phyloP scores from a whole-genome alignment of 2,113 vertebrate genomes.

The Cathartes aura region DNA sequence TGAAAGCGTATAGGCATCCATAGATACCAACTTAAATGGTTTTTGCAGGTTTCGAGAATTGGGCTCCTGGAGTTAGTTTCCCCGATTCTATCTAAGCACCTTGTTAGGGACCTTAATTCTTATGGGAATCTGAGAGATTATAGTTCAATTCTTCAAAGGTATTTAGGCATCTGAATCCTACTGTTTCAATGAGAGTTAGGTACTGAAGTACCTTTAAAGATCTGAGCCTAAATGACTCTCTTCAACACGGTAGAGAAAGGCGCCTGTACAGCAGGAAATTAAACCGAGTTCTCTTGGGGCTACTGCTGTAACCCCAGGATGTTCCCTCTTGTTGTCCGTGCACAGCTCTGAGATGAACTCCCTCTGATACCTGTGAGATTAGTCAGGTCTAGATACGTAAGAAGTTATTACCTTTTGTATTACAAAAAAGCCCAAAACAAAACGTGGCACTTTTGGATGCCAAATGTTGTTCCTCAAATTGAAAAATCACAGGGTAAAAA shows the following conservation, averaged over 20 bases:
- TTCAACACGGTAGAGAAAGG: background rate
- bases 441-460: background rate
- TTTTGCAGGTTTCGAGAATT: background rate
- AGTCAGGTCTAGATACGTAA: background rate
- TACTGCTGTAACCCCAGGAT: background rate
- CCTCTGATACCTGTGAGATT: background rate
- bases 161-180: background rate
- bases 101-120: background rate
- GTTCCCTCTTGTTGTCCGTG: background rate
- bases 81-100: background rate
- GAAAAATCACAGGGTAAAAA: background rate
- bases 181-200: background rate
- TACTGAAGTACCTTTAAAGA: background rate
- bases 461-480: background rate
- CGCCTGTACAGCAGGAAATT: background rate
- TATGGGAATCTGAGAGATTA: background rate
- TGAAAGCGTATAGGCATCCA: background rate
- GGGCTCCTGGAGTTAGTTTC: background rate
- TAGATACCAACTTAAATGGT: background rate
- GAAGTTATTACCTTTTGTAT: background rate
- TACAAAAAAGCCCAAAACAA: background rate
- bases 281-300: background rate
- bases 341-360: background rate
- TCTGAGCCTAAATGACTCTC: background rate
- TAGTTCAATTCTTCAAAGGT: background rate